Base-by-base conservation (phyloP, 2,888 invertebrate genomes). In the Blastobasis lacticolella region DNA sequence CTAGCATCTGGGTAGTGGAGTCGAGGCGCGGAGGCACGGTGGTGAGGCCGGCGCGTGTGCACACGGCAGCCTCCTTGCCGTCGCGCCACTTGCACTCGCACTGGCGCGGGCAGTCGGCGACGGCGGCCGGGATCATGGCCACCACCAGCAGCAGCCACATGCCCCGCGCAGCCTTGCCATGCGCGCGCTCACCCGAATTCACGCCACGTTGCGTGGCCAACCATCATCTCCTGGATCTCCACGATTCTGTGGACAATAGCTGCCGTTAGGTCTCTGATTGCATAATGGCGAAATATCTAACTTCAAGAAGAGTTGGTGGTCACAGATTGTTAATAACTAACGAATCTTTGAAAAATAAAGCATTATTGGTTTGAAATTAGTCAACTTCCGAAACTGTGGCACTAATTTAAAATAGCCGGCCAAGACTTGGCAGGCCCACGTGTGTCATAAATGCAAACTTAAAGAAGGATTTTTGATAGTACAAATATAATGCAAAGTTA, bases 71-170 rank as follows among this genome's bases (percentile, higher is more conserved):
- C 82, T 95, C 95, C 80, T 95, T 95, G 67, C 95, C 95, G 73
- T 92, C 93, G 78, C 94, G 94, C 95, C 95, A 96, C 83, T 95
- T 95, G 90, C 95, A 95, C 81, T 95, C 94, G 85, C 95, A 96
- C 64, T 92, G 89, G 57, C 90, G 90, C 50, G 94, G 94, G 74
- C 94, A 94, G 66, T 92, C 92, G 69, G 91, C 91, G 69, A 88
- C 81, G 66, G 88, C 88, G 71, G 81, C 82, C 69, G 81, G 84
- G 73, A 81, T 83, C 78, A 85, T 69, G 60, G 82, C 74, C 60
- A 83, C 73, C 78, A 82, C 67, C 70, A 84, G 69, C 77, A 82
- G 71, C 73, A 92, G 93, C 85, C 85, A 95, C 74, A 87, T 88
- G 82, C 72, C 84, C 83, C 69, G 82, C 79, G 67, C 83, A 23